Evolutionary conservation across 2,888 invertebrate genomes (phyloP).

Genomic region (Apamea monoglypha): DNA sequence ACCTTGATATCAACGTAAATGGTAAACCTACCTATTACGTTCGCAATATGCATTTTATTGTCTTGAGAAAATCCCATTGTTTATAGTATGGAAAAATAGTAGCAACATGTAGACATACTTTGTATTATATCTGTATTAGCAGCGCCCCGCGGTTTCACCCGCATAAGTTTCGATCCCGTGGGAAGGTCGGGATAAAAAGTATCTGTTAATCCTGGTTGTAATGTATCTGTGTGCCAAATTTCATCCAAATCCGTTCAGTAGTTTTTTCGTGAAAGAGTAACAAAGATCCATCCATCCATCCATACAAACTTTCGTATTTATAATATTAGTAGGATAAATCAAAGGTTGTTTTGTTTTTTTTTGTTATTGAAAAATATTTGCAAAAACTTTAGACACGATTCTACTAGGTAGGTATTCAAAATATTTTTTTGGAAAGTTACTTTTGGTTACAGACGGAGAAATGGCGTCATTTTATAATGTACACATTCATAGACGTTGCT

Average conservation of each 20-base stretch:
- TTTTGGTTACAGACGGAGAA: not conserved
- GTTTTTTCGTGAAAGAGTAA: too few relatives aligned
- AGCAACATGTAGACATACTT: too few relatives aligned
- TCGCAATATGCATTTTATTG: slow-evolving; percentile 18
- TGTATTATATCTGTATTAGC: too few relatives aligned
- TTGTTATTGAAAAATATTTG: not conserved
- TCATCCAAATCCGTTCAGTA: too few relatives aligned
- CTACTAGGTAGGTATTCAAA: not conserved
- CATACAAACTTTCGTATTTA: too few relatives aligned
- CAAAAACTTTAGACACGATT: slow-evolving; percentile 7
- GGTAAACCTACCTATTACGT: not conserved
- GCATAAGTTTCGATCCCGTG: too few relatives aligned
- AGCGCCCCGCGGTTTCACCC: too few relatives aligned
- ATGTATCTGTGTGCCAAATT: too few relatives aligned
- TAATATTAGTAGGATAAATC: not conserved
- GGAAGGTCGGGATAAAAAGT: too few relatives aligned
- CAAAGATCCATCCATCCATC: too few relatives aligned
- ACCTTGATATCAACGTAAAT: slow-evolving; percentile 1
- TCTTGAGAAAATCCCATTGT: slow-evolving; percentile 35
- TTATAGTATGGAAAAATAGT: not conserved
- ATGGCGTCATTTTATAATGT: not conserved
- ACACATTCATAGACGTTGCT: not conserved
- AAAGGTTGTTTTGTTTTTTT: too few relatives aligned
- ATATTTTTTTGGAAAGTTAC: not conserved
- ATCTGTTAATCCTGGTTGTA: too few relatives aligned